Base-by-base conservation (phyloP, 1,140 invertebrate genomes). In the Halyomorpha halys region DNA sequence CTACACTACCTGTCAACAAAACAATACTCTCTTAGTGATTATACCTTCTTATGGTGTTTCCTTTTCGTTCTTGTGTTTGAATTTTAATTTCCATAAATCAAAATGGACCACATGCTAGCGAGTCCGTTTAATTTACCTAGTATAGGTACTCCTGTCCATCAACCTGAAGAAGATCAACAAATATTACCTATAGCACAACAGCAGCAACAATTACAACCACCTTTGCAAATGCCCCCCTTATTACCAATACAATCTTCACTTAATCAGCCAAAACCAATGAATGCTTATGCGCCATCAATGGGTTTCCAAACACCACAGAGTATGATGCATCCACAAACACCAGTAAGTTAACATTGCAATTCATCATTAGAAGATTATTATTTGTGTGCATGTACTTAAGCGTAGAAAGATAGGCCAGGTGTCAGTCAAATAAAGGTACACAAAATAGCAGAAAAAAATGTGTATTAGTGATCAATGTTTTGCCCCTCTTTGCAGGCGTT, bases 121-220 rank as follows among this genome's bases (percentile, higher is more conserved):
- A 92, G 90, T 78, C 90, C 90, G 3, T 90, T 87, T 72, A 90
- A 87, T 68, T 91, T 93, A 75, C 89, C 90, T 61, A 91, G 89
- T 72, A 91, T 94, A 72, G 90, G 89, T 61, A 94, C 90, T 3
- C 91, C 91, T 8, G 72, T 91, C 18, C 89, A 93, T 78, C 90
- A 92, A 70, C 87, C 89, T n/a, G 90, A 93, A 72, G 89, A 93
- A 75, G 91, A 94, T 76, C 89, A 91, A 74, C 83, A 87, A 74
- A 90, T 90, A 72, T 76, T 89, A 45, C 86, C 89, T 45, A 85
- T 86, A 79, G 86, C 88, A 11, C 76, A 90, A 70, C 86, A 88
- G 69, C 86, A 89, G 69, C 83, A 83, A 63, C 77, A 80, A 64
- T 71, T 74, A 39, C 78, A 81, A 67, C 75, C 78, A 68, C 75